A percentile compares a stretch with the other conserved stretches of the same genome.
These are phyloP conservation scores for Drosophila sucinea DNA, from an alignment of 1,140 invertebrate species.

Conservation along the genomic window DNA sequence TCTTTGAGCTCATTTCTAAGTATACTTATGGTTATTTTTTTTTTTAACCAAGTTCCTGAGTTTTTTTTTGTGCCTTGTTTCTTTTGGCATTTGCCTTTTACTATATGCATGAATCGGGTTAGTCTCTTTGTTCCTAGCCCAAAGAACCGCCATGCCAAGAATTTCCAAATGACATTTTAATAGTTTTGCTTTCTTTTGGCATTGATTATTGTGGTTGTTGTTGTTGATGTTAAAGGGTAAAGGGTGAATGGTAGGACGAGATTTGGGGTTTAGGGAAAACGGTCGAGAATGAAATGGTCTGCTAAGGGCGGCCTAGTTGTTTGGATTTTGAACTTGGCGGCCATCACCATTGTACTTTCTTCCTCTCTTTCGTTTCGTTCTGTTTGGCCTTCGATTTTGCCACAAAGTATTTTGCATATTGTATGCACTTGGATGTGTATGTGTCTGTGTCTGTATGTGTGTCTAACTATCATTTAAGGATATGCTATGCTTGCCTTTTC, in stretches of 20 bases:
- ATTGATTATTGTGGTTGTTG: slow-evolving; percentile 18
- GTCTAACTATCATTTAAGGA: not conserved
- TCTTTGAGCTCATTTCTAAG: not conserved
- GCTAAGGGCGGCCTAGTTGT: slow-evolving; percentile 38
- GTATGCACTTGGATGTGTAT: not conserved
- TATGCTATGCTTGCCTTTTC: not conserved
- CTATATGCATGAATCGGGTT: slow-evolving; percentile 10
- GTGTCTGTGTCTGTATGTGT: not conserved
- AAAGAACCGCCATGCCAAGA: slow-evolving; percentile 51
- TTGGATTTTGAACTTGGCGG: slow-evolving; percentile 11
- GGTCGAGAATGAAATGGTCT: not conserved
- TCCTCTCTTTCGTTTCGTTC: not conserved
- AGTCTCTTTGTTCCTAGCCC: slow-evolving; percentile 5
- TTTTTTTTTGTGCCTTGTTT: not conserved
- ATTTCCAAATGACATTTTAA: slow-evolving; percentile 63
- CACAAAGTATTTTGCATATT: slow-evolving; percentile 43
- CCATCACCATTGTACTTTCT: not conserved
- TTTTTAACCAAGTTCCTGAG: not conserved
- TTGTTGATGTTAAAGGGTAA: slow-evolving; percentile 6
- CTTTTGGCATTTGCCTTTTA: not conserved
- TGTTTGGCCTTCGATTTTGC: slow-evolving; percentile 27
- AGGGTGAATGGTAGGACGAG: too few species aligned
- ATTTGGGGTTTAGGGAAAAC: not conserved
- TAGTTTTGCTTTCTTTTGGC: slow-evolving; percentile 53
- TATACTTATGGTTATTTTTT: not conserved